phyloP scores from a whole-genome alignment of 1,140 invertebrate genomes.

The Zeugodacus cucurbitae region DNA sequence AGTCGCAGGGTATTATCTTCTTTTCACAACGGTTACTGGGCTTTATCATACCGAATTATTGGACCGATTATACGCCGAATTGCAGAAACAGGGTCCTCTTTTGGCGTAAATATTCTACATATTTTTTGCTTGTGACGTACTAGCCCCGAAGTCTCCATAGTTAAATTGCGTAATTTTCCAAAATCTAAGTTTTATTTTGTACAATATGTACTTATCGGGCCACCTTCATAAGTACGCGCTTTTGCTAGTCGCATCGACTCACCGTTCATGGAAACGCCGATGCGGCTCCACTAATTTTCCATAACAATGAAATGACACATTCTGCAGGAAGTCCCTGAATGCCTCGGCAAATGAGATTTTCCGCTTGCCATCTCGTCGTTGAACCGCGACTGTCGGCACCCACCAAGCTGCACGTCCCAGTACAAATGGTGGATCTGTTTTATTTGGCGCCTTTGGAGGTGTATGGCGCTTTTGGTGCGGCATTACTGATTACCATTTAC shows the following conservation, averaged over 20 bases:
- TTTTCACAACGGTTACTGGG: too few species aligned
- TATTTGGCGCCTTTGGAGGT: not conserved
- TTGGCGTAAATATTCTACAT: too few species aligned
- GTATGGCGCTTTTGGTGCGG: not conserved
- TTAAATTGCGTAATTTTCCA: too few species aligned
- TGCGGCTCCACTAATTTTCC: conserved; percentile 61
- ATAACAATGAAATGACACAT: conserved; percentile 64
- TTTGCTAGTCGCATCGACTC: conserved; percentile 42
- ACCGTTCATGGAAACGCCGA: conserved; percentile 57
- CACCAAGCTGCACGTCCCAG: conserved; percentile 59
- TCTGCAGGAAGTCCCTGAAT: conserved; percentile 62
- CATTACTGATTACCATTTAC: not conserved
- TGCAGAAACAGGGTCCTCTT: too few species aligned
- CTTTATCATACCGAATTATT: too few species aligned
- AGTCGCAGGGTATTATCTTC: too few species aligned
- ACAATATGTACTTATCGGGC: too few species aligned
- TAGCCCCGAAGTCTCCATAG: too few species aligned
- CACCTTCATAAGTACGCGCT: too few species aligned
- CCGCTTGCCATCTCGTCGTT: conserved; percentile 45
- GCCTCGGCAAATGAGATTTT: conserved; percentile 60
- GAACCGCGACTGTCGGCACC: conserved; percentile 48
- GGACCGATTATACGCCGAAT: too few species aligned
- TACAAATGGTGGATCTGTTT: conserved; percentile 46
- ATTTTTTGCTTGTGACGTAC: too few species aligned
- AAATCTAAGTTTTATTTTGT: too few species aligned